phyloP scores from a whole-genome alignment of 1,140 invertebrate genomes.

The Zaprionus gabonicus region DNA sequence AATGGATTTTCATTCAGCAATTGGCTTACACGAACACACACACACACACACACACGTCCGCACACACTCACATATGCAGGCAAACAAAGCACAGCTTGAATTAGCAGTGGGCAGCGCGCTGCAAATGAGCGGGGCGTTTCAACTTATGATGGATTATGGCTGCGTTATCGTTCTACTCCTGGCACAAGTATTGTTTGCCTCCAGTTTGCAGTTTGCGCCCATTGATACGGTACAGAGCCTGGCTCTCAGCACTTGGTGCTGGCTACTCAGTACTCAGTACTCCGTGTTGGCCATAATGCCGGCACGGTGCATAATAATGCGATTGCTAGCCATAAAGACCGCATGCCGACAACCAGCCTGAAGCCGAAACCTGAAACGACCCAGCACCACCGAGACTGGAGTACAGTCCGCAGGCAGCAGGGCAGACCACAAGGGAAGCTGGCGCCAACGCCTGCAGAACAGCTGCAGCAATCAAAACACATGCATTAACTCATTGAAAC shows the following conservation, averaged over 20 bases:
- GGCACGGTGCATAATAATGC: constrained; percentile 66
- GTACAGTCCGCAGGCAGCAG: neutral
- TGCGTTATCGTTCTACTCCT: constrained; percentile 36
- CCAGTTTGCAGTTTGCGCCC: constrained; percentile 32
- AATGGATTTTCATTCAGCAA: constrained; percentile 83
- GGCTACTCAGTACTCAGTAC: constrained; percentile 27
- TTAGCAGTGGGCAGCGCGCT: constrained; percentile 17
- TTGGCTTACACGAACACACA: constrained; percentile 52
- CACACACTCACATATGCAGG: neutral
- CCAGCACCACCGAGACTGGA: constrained; percentile 10
- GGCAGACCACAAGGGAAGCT: neutral
- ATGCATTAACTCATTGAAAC: constrained; percentile 49
- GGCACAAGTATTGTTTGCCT: constrained; percentile 40
- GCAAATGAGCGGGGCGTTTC: constrained; percentile 61
- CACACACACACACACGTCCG: constrained; percentile 8
- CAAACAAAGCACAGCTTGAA: constrained; percentile 33
- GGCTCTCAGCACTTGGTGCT: neutral
- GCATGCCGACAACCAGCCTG: neutral
- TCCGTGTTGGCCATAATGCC: constrained; percentile 60
- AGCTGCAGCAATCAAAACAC: constrained; percentile 49
- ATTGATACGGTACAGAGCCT: constrained; percentile 21
- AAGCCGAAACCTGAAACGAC: neutral
- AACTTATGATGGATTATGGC: constrained; percentile 80
- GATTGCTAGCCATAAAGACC: constrained; percentile 58
- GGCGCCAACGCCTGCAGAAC: constrained; percentile 6